These are phyloP conservation scores for Antheraea mylitta DNA, from an alignment of 1,140 invertebrate genomes.

Conservation along the genomic window DNA sequence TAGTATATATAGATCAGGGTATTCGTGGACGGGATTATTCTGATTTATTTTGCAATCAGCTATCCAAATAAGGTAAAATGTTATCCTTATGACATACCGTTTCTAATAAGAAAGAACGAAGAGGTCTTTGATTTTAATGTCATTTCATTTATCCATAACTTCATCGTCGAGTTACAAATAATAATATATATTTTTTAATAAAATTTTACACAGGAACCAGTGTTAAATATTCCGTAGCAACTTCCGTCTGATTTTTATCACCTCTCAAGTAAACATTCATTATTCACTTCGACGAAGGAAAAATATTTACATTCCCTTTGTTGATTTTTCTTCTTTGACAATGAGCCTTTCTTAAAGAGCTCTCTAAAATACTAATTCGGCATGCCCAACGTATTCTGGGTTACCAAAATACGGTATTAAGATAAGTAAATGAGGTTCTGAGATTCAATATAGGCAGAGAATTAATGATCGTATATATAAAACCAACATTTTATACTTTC, in stretches of 20 bases:
- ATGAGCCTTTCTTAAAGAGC: background rate
- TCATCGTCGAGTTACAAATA: too few relatives aligned
- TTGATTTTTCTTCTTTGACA: constrained; percentile 20
- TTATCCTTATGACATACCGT: too few relatives aligned
- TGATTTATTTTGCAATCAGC: too few relatives aligned
- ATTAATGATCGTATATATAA: too few relatives aligned
- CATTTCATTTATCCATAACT: too few relatives aligned
- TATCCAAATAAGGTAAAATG: too few relatives aligned
- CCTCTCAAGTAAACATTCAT: constrained; percentile 6
- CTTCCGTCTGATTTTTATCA: background rate
- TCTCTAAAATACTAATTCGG: constrained; percentile 10
- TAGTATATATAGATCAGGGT: too few relatives aligned
- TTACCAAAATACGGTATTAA: background rate
- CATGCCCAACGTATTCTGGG: background rate
- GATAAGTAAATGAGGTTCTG: background rate
- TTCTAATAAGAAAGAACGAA: too few relatives aligned
- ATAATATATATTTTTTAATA: background rate
- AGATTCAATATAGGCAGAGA: background rate
- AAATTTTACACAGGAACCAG: background rate
- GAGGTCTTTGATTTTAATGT: too few relatives aligned
- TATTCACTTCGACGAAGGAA: constrained; percentile 18
- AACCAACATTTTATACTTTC: too few relatives aligned
- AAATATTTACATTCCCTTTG: constrained; percentile 21
- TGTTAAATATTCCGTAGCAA: background rate
- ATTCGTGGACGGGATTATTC: too few relatives aligned